phyloP scores from a whole-genome alignment of 2,888 invertebrate species.

The Cerceris rybyensis region DNA sequence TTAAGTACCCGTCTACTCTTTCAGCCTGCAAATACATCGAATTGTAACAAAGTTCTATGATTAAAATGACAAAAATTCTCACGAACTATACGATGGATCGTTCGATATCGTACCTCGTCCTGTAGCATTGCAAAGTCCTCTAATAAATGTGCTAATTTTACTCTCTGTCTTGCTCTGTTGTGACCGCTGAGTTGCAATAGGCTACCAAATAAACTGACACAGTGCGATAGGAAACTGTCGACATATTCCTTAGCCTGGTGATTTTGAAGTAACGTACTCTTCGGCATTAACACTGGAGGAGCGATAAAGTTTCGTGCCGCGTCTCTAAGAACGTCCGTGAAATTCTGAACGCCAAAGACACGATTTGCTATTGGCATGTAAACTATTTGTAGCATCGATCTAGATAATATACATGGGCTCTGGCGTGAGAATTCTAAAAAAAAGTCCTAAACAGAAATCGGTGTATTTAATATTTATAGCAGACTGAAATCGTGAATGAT shows the following conservation, averaged over 20 bases:
- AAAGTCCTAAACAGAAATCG: slow-evolving; percentile 87
- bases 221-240: slow-evolving; percentile 93
- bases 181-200: slow-evolving; percentile 95
- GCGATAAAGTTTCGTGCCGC: slow-evolving; percentile 94
- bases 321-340: slow-evolving; percentile 92
- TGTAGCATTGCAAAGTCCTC: slow-evolving; percentile 96
- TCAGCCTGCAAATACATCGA: slow-evolving; percentile 87
- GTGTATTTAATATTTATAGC: slow-evolving; percentile 48
- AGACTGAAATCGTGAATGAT: slow-evolving; percentile 12
- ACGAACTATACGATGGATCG: not conserved
- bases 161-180: slow-evolving; percentile 96
- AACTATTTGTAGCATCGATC: slow-evolving; percentile 93
- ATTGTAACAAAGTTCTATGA: not conserved
- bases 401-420: slow-evolving; percentile 94
- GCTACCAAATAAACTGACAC: slow-evolving; percentile 92
- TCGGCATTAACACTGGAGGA: slow-evolving; percentile 92
- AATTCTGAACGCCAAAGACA: slow-evolving; percentile 85
- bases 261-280: slow-evolving; percentile 86
- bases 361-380: slow-evolving; percentile 84
- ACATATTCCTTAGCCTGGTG: slow-evolving; percentile 92
- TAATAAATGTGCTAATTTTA: slow-evolving; percentile 93
- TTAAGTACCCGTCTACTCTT: slow-evolving; percentile 92
- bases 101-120: slow-evolving; percentile 88
- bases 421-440: slow-evolving; percentile 96
- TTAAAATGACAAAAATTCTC: not conserved